Conservation (phyloP, 2,888 invertebrate species). For the Arge pagana region DNA sequence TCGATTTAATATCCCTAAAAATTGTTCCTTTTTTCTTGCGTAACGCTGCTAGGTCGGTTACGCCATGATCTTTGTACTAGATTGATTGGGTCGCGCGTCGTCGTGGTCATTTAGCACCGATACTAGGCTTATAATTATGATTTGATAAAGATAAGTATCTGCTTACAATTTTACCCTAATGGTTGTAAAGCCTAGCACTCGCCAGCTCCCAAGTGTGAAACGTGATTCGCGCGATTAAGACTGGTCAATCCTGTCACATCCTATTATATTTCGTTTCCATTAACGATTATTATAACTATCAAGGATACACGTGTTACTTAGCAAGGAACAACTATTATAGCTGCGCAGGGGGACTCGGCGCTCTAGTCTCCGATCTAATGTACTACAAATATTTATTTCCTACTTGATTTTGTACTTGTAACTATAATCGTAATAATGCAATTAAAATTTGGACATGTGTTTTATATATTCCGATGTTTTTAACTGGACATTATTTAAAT, state of each 20-base stretch:
- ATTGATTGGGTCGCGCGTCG: slow-evolving; percentile 29
- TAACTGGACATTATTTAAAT: slow-evolving; percentile 47
- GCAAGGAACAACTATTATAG: slow-evolving; percentile 36
- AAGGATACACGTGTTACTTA: slow-evolving; percentile 33
- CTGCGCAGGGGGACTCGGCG: slow-evolving; percentile 44
- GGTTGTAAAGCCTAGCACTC: slow-evolving; percentile 33
- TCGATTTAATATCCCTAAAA: neutral
- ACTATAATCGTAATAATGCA: slow-evolving; percentile 39
- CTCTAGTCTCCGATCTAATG: slow-evolving; percentile 49
- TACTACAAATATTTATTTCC: slow-evolving; percentile 52
- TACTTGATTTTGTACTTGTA: slow-evolving; percentile 53
- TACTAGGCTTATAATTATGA: slow-evolving; percentile 27
- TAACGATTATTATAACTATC: slow-evolving; percentile 35
- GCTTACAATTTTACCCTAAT: slow-evolving; percentile 36
- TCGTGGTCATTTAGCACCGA: slow-evolving; percentile 34
- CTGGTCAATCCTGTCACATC: slow-evolving; percentile 26
- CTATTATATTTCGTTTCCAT: slow-evolving; percentile 33
- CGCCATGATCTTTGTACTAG: slow-evolving; percentile 30
- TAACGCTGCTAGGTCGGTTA: slow-evolving; percentile 20
- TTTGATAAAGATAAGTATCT: slow-evolving; percentile 42
- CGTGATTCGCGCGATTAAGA: slow-evolving; percentile 4
- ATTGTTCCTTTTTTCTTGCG: neutral
- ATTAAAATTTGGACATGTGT: slow-evolving; percentile 46
- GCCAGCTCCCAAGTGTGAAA: slow-evolving; percentile 7
- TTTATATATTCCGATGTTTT: slow-evolving; percentile 48